Base-by-base conservation (phyloP, 2,888 invertebrate genomes). In the Colostygia pectinataria region DNA sequence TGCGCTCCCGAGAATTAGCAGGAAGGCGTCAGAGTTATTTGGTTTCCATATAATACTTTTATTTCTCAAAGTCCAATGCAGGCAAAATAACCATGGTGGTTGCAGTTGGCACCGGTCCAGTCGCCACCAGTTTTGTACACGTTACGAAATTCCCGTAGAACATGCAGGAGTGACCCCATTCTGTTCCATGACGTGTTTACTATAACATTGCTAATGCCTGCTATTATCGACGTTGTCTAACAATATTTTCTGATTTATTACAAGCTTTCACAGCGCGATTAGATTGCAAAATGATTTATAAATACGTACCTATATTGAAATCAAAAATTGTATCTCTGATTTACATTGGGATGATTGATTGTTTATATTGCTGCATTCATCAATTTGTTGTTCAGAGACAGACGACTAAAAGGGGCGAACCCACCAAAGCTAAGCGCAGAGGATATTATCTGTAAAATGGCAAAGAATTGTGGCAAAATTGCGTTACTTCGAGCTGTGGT, bases 121-220 rank as follows among this genome's bases (percentile, higher is more conserved):
- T 57, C 53, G 71, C 63, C 68, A 67, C 74, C 14, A 15, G 81
- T 80, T 83, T 83, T 82, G 81, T 82, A 76, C 84, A 80, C 49
- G 44, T 89, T 87, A 85, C 85, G 86, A 87, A 86, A 88, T 88
- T 85, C 78, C 80, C 76, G 75, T 85, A 83, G 87, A 86, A 81
- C 80, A 83, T 87, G 83, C 87, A 65, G 61, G 68, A 67, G 63
- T 80, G 88, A 79, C 88, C 89, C 75, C 77, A 76, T 83, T 89
- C 61, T 57, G 37, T 56, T 58, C 61, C 63, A 65, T 66, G 62
- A 65, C 66, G 63, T 68, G 69, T 60, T 60, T 56, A 56, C 54
- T 57, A 54, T 55, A 44, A 53, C 38, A 52, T 55, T 55, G 51
- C 48, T 53, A 59, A 57, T 57, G 55, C 39, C 23, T 34, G 29